Evolutionary conservation across 2,888 invertebrate species (phyloP).

Genomic region (Drosophila aldrichi): DNA sequence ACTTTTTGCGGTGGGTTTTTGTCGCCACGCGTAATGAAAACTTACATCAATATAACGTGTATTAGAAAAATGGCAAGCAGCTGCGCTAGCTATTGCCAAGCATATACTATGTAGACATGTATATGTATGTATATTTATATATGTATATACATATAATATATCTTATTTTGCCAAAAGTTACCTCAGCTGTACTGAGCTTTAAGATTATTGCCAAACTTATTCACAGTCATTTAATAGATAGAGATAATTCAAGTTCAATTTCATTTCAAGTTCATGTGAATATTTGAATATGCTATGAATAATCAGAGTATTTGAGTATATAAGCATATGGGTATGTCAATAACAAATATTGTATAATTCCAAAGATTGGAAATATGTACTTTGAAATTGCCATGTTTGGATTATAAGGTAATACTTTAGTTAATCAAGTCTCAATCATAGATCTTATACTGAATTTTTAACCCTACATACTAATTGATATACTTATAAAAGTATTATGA

Average conservation of each 20-base stretch:
- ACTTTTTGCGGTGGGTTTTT: conserved; percentile 31
- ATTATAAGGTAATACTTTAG: too few species aligned
- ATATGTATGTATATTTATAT: not conserved
- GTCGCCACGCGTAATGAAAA: conserved; percentile 71
- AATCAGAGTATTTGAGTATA: not conserved
- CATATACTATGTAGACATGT: conserved; percentile 4
- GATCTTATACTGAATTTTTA: too few species aligned
- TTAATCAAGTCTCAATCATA: too few species aligned
- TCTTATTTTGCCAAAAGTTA: conserved; percentile 1
- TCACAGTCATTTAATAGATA: conserved; percentile 7
- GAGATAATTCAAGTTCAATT: conserved; percentile 7
- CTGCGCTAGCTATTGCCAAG: conserved; percentile 48
- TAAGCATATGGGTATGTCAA: too few species aligned
- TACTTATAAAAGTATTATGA: too few species aligned
- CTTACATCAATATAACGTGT: conserved; percentile 71
- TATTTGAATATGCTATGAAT: not conserved
- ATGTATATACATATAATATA: conserved; percentile 2
- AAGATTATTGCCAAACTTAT: conserved; percentile 23
- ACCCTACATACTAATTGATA: too few species aligned
- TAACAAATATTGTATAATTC: too few species aligned
- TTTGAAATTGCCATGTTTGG: too few species aligned
- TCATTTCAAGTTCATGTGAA: not conserved
- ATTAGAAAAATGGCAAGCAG: conserved; percentile 72
- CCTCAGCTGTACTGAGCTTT: conserved; percentile 35
- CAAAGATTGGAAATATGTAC: too few species aligned